Percentiles rank a stretch among this genome's conserved stretches.
phyloP scores from a whole-genome alignment of 2,888 invertebrate genomes.

The Branchipolynoe longqiensis region DNA sequence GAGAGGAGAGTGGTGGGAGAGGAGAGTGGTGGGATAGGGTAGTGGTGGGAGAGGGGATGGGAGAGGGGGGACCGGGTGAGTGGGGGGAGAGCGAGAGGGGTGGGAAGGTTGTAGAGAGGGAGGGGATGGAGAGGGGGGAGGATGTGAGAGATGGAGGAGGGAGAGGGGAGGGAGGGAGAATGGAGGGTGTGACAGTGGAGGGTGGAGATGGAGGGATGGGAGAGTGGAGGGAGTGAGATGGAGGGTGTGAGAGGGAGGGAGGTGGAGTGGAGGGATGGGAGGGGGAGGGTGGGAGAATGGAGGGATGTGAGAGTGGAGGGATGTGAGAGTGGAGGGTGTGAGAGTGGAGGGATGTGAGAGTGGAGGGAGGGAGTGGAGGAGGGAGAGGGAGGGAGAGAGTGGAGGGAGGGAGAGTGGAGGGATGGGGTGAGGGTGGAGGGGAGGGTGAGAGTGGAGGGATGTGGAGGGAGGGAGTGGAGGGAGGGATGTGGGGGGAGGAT shows the following conservation, averaged over 20 bases:
- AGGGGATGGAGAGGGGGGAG: background rate
- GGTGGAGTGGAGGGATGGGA: background rate
- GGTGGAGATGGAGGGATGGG: background rate
- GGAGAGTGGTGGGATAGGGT: background rate
- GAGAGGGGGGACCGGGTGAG: background rate
- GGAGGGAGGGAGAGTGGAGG: background rate
- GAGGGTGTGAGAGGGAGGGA: background rate
- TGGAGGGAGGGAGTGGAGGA: background rate
- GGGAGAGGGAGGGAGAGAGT: background rate
- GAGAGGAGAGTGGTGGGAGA: background rate
- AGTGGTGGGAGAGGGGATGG: background rate
- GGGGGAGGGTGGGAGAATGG: background rate
- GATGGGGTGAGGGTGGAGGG: background rate
- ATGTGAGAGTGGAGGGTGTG: background rate
- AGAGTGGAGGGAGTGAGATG: background rate
- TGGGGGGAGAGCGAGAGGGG: background rate
- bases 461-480: background rate
- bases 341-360: background rate
- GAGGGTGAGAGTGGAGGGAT: background rate
- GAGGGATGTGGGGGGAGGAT: background rate
- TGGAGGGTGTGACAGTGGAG: background rate
- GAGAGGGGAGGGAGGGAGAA: background rate
- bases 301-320: background rate
- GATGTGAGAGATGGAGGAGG: background rate
- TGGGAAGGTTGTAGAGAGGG: background rate